Conservation (phyloP, 2,797 vertebrate species). For the Clamator glandarius region DNA sequence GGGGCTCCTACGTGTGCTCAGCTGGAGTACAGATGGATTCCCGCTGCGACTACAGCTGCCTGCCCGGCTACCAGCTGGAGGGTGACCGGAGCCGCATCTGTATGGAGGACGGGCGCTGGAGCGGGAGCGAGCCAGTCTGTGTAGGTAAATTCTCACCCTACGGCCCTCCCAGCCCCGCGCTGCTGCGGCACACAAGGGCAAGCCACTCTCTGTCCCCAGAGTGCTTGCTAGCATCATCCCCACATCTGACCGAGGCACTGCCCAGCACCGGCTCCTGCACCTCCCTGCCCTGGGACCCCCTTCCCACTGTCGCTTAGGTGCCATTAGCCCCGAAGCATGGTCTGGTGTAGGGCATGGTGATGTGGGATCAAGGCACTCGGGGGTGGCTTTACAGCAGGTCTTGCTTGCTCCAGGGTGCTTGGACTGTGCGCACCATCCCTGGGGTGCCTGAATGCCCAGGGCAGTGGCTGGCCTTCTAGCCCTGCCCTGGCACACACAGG, state of each 20-base stretch:
- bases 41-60: slow-evolving; percentile 89
- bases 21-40: slow-evolving; percentile 88
- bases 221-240: not conserved
- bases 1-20: slow-evolving; percentile 89
- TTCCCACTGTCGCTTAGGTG: not conserved
- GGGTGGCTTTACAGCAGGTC: not conserved
- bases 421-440: not conserved
- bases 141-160: slow-evolving; percentile 83
- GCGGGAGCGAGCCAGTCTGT: slow-evolving; percentile 88
- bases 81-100: slow-evolving; percentile 87
- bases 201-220: too few species aligned
- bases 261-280: not conserved
- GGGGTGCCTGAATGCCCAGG: fast-evolving
- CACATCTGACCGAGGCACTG: fast-evolving
- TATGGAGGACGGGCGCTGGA: slow-evolving; percentile 87
- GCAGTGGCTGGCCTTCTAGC: fast-evolving
- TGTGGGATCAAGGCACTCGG: fast-evolving
- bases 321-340: fast-evolving
- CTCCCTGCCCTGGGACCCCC: not conserved
- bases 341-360: not conserved
- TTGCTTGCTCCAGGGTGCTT: fast-evolving
- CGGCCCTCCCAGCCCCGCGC: fast-evolving
- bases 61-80: slow-evolving; percentile 88
- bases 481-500: not conserved
- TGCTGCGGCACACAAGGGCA: not conserved